Percentiles rank a stretch among this genome's conserved stretches.
Evolutionary conservation across 1,140 invertebrate species (phyloP).

Genomic region (Drosophila cardini): DNA sequence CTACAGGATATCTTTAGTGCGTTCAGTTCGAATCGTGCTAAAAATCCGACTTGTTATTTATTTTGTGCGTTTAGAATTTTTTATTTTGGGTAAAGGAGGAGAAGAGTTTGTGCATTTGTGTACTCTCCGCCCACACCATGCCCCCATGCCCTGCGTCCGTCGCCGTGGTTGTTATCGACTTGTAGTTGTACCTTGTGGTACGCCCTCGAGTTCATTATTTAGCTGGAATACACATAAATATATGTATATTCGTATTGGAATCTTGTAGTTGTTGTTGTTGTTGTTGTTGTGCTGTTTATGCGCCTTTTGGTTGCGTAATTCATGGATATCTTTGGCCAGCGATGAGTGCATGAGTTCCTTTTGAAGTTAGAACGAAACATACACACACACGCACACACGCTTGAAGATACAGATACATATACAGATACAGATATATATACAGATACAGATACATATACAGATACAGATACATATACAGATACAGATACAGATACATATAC

Average conservation of each 20-base stretch:
- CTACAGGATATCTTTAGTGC: slow-evolving; percentile 10
- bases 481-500: neutral
- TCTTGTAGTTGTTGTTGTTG: slow-evolving; percentile 5
- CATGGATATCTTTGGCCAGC: slow-evolving; percentile 43
- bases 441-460: no score
- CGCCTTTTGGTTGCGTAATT: slow-evolving; percentile 51
- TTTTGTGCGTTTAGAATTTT: slow-evolving; percentile 10
- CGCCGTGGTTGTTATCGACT: slow-evolving; percentile 13
- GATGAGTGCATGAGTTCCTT: slow-evolving; percentile 46
- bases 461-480: no score
- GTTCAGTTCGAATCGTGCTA: no score
- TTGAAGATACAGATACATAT: neutral
- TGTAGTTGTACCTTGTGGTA: slow-evolving; percentile 4
- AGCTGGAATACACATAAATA: slow-evolving; percentile 41
- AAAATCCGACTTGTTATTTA: neutral
- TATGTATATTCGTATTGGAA: slow-evolving; percentile 35
- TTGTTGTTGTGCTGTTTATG: slow-evolving; percentile 34
- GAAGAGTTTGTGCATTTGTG: slow-evolving; percentile 32
- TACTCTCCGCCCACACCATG: neutral
- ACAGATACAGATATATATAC: no score
- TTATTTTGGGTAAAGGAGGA: neutral
- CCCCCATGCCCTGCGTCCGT: neutral
- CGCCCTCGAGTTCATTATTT: slow-evolving; percentile 47
- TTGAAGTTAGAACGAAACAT: slow-evolving; percentile 47
- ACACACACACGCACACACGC: slow-evolving; percentile 1